Conservation (phyloP, 2,113 vertebrate species). For the Sminthopsis crassicaudata region DNA sequence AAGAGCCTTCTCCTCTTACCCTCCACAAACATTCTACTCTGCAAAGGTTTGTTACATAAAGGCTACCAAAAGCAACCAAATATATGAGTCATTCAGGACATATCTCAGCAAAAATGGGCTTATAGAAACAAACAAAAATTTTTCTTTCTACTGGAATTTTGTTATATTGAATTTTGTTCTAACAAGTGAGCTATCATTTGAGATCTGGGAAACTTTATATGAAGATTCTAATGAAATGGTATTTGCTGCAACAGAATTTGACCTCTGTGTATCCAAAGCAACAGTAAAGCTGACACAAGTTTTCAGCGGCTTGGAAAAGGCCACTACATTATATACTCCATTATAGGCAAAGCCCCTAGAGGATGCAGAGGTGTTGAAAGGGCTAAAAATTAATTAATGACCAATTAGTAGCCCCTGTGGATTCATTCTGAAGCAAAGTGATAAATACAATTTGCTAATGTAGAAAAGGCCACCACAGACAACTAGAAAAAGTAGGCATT, state of each 20-base stretch:
- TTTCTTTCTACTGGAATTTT: conserved; percentile 17
- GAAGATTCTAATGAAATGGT: conserved; percentile 7
- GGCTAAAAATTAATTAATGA: conserved; percentile 82
- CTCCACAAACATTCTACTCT: background rate
- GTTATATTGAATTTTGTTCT: conserved; percentile 25
- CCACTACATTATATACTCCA: conserved; percentile 64
- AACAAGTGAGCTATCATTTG: conserved; percentile 16
- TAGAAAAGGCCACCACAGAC: conserved; percentile 68
- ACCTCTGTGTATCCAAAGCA: conserved; percentile 18
- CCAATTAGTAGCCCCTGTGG: conserved; percentile 80
- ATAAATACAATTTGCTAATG: conserved; percentile 75
- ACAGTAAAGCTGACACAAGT: conserved; percentile 45
- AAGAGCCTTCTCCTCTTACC: background rate
- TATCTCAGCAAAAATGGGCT: background rate
- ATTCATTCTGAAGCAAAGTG: conserved; percentile 78
- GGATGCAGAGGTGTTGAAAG: conserved; percentile 81
- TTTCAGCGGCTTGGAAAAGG: conserved; percentile 64
- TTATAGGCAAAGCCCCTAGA: conserved; percentile 70
- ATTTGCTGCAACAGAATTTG: conserved; percentile 5
- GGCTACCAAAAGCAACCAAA: background rate
- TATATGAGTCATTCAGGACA: background rate
- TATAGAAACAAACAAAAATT: background rate
- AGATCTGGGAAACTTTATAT: conserved; percentile 26
- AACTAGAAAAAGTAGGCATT: background rate
- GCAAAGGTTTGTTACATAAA: background rate